Percentiles rank a stretch among this genome's conserved stretches.
Evolutionary conservation across 2,888 invertebrate genomes (phyloP).

Genomic region (Lordiphosa fenestrarum): DNA sequence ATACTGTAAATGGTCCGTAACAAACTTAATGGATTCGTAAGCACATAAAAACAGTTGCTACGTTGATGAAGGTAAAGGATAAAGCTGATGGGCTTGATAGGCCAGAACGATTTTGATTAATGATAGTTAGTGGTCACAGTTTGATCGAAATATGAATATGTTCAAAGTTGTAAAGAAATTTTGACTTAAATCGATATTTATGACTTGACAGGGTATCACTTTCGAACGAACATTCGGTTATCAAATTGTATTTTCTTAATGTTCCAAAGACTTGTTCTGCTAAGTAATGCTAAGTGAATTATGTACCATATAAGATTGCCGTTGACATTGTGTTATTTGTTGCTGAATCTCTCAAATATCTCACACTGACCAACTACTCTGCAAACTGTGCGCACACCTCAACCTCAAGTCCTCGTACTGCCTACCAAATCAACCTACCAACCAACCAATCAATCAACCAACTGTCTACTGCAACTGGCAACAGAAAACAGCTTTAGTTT

Average conservation of each 20-base stretch:
- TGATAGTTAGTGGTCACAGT: too few species aligned
- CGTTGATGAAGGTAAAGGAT: too few species aligned
- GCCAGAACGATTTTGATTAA: too few species aligned
- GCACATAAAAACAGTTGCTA: too few species aligned
- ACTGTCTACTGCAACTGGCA: constrained; percentile 47
- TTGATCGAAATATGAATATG: too few species aligned
- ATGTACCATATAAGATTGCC: constrained; percentile 57
- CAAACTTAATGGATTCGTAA: too few species aligned
- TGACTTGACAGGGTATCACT: too few species aligned
- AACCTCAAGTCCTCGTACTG: constrained; percentile 54
- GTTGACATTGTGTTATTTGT: constrained; percentile 47
- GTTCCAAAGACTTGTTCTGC: constrained; percentile 33
- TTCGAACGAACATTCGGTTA: not conserved
- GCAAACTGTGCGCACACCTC: constrained; percentile 44
- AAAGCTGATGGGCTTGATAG: too few species aligned
- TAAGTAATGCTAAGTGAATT: constrained; percentile 33
- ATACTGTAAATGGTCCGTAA: too few species aligned
- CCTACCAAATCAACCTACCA: constrained; percentile 49
- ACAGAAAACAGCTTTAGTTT: constrained; percentile 58
- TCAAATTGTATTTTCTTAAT: constrained; percentile 7
- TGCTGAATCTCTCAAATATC: constrained; percentile 33
- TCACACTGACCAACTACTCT: constrained; percentile 56
- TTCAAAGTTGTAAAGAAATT: too few species aligned
- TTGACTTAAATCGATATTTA: too few species aligned
- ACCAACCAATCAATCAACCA: constrained; percentile 53